phyloP scores from a whole-genome alignment of 2,888 invertebrate genomes.

The Brenthis daphne region DNA sequence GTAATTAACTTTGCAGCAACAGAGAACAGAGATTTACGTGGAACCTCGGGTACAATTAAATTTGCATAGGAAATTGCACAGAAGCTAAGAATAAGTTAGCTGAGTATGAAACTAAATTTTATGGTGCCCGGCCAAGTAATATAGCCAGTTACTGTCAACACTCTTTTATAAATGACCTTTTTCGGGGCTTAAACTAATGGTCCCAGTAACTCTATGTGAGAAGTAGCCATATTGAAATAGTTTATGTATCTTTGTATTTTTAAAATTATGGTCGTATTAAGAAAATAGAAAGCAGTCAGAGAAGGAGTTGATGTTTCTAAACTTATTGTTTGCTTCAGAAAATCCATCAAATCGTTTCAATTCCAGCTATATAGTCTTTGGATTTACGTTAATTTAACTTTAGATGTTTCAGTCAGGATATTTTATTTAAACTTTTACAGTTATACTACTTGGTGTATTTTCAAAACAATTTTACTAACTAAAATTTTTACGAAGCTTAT shows the following conservation, averaged over 20 bases:
- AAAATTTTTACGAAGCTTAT: too few relatives aligned
- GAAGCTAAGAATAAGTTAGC: constrained; percentile 77
- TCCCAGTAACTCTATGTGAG: constrained; percentile 4
- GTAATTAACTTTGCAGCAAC: constrained; percentile 75
- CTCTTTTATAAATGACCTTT: constrained; percentile 38
- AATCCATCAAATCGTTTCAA: too few relatives aligned
- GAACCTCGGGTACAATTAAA: constrained; percentile 78
- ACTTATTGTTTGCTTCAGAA: too few relatives aligned
- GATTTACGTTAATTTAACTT: too few relatives aligned
- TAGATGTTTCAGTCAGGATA: too few relatives aligned
- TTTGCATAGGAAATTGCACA: constrained; percentile 81
- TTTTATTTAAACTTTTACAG: too few relatives aligned
- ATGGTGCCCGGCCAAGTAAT: constrained; percentile 55
- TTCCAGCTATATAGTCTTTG: too few relatives aligned
- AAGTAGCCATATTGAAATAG: constrained; percentile 4
- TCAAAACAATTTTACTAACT: too few relatives aligned
- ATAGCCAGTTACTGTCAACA: constrained; percentile 44
- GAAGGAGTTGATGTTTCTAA: too few relatives aligned
- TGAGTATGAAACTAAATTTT: constrained; percentile 67
- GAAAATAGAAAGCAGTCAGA: neutral
- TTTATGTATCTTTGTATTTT: neutral
- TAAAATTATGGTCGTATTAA: neutral
- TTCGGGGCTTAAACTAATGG: constrained; percentile 23
- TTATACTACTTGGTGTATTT: too few relatives aligned
- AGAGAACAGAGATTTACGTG: constrained; percentile 78